Evolutionary conservation across 92 coral and sea anemone species (phyloP), one percentile per base, ranked within the genome.

Genomic region (Metridium senile): DNA sequence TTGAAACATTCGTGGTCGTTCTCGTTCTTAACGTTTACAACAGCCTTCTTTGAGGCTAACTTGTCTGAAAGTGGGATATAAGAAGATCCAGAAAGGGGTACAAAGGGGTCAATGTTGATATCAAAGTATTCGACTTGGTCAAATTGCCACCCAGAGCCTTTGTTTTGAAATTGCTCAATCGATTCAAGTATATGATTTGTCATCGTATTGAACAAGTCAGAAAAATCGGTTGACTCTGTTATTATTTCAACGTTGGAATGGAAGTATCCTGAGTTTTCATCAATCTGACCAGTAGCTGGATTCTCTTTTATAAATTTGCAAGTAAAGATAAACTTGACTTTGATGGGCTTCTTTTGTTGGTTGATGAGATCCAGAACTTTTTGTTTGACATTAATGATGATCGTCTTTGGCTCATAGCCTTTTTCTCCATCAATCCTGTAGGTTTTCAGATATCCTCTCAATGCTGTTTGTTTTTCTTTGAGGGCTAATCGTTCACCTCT

Each of bases 1-100:
- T 81, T 86, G 80, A 86, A 86, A 70, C 90, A 81, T 26, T 86
- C 83, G 27, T 77, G 63, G 58, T 87, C 91, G 0, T 81, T 72
- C 34, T 82, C 81, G 31, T 87, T 87, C 74, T 81, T 82, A 18
- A 82, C 84, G 28, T 87, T 87, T 25, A 87, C 32, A 39, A 87
- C 71, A 18, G 86, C 82, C 18, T 87, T 56, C 62, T 81, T 86
- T 26, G 58, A 17, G 0, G 80, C 72, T 33, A 86, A 54, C 23
- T 23, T 62, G 0, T 30, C 20, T 35, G 91, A 85, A 0, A 72
- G 66, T 11, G 70, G 33, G 46, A 87, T 87, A 52, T 65, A 87
- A 0, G 87, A 82, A 17, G 76, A 57, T 56, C 87, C 91, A 16
- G 77, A 54, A 33, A 82, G 68, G 32, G 91, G 87, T n/a, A 82